Evolutionary conservation across 2,797 vertebrate genomes (phyloP).

Genomic region (Acanthurus lineatus): DNA sequence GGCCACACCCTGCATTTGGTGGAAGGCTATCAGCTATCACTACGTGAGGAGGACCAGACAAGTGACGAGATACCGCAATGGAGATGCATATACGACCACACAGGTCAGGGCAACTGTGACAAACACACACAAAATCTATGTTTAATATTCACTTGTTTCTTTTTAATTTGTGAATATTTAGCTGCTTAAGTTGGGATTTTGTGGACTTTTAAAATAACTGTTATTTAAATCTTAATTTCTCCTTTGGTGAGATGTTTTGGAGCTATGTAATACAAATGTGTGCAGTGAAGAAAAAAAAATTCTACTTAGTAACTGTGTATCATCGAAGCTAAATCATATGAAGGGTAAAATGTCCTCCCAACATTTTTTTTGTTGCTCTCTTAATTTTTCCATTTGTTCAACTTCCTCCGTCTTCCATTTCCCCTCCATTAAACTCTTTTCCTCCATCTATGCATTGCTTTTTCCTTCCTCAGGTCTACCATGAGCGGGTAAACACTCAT

Average conservation of each 20-base stretch:
- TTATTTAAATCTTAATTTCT: constrained; percentile 48
- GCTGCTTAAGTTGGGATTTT: background rate
- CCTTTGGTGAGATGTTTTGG: constrained; percentile 26
- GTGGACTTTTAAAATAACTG: constrained; percentile 36
- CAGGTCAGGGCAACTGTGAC: constrained; percentile 69
- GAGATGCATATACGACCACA: constrained; percentile 93
- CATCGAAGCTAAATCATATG: constrained; percentile 13
- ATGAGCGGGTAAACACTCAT: constrained; percentile 88
- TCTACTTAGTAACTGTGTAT: constrained; percentile 18
- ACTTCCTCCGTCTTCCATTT: background rate
- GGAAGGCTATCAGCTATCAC: constrained; percentile 97
- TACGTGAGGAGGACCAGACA: constrained; percentile 92
- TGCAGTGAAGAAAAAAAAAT: constrained; percentile 31
- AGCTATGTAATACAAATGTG: constrained; percentile 47
- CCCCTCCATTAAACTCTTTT: background rate
- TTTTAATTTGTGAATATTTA: background rate
- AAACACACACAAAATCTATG: too few species aligned
- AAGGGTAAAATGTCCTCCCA: constrained; percentile 6
- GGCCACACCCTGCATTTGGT: constrained; percentile 94
- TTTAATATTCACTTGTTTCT: background rate
- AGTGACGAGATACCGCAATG: constrained; percentile 93
- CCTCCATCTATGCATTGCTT: background rate
- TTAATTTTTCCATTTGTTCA: background rate
- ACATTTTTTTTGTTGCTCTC: background rate
- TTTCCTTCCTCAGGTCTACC: constrained; percentile 86